Base-by-base conservation (phyloP, 1,140 invertebrate species). In the Leptinotarsa texana region DNA sequence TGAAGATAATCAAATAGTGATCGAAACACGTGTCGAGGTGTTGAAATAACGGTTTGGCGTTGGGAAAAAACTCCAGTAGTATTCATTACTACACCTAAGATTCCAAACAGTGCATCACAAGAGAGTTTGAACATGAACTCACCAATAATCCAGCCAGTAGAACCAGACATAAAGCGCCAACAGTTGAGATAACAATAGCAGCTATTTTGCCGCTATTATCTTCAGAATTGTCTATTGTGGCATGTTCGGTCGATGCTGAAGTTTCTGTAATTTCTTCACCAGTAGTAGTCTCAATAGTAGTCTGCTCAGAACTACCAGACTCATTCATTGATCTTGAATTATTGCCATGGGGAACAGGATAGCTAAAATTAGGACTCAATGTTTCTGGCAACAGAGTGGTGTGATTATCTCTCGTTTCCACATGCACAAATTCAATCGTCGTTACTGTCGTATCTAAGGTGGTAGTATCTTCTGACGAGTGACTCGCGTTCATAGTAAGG, bases 121-220 rank as follows among this genome's bases (percentile, higher is more conserved):
- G 27, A 42, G 2, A 11, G 1, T 42, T 42, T 42, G 8, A 42
- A 42, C 33, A 4, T 57, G 51, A 17, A 83, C 87, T 89, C 87
- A 92, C 90, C 86, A 93, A 83, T 66, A 93, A 88, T 21, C 89
- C 89, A 33, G 91, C 90, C 13, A 93, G 80, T 13, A 92, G 82
- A 48, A 93, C 81, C 17, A 93, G 84, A 77, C 87, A 87, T 69
- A 88, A 80, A 15, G 87, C 87, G 3, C 87, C 88, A 48, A 89
- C 86, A n/a, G 85, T 83, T 62, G 87, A 88, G 2, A 89, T 87
- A 0, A 86, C 85, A 72, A 88, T 88, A 33, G 88, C 88, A 57
- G 88, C 88, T 24, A 89, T 87, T 11, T 87, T 87, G 69, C 87
- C 87, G 63, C 78, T 82, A 74, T 79, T 80, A 21, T 67, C 73